phyloP scores from a whole-genome alignment of 1,140 invertebrate genomes.

The Phymastichus coffea region DNA sequence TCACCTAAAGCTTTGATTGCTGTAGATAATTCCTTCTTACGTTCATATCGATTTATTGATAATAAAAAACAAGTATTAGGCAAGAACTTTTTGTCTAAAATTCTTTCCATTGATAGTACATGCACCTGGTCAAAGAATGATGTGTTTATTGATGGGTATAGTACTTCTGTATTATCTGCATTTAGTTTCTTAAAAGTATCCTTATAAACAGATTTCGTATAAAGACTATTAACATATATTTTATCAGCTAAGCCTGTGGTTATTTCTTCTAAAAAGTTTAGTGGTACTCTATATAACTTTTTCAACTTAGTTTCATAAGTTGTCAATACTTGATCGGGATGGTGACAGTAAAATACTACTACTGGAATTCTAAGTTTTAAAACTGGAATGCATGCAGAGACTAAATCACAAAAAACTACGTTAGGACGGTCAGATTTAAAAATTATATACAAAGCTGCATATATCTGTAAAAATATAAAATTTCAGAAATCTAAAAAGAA shows the following conservation, averaged over 20 bases:
- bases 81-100: conserved; percentile 47
- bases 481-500: background rate
- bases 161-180: conserved; percentile 69
- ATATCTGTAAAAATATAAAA: conserved; percentile 44
- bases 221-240: conserved; percentile 93
- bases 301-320: conserved; percentile 69
- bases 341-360: conserved; percentile 96
- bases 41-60: conserved; percentile 96
- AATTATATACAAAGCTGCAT: conserved; percentile 48
- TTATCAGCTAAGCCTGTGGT: conserved; percentile 84
- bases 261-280: conserved; percentile 90
- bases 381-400: conserved; percentile 83
- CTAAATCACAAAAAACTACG: conserved; percentile 89
- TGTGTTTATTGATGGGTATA: conserved; percentile 94
- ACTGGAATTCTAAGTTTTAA: conserved; percentile 68
- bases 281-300: conserved; percentile 78
- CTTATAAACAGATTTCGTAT: conserved; percentile 82
- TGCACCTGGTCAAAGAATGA: conserved; percentile 68
- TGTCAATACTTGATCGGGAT: conserved; percentile 91
- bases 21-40: conserved; percentile 91
- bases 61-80: conserved; percentile 72
- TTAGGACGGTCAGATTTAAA: conserved; percentile 64
- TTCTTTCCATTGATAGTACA: conserved; percentile 55
- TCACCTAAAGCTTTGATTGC: conserved; percentile 79
- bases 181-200: conserved; percentile 77